phyloP scores from a whole-genome alignment of 2,797 vertebrate genomes.

The Chanos chanos region DNA sequence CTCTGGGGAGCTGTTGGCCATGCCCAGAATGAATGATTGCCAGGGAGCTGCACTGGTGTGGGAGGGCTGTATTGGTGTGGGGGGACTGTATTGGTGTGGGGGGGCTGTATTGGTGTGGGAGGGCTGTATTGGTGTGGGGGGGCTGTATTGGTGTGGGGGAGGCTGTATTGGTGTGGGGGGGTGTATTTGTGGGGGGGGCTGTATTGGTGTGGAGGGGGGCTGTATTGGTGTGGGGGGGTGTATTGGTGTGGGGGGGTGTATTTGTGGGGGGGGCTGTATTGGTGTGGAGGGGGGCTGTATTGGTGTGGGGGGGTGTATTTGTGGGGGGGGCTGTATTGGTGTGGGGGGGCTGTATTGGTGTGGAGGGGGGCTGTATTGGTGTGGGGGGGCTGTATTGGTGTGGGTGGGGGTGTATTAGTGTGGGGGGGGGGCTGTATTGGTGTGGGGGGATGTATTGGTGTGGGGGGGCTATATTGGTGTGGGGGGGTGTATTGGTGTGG shows the following conservation, averaged over 20 bases:
- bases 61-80: conserved; percentile 1
- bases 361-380: conserved; percentile 28
- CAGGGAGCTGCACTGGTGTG: conserved; percentile 19
- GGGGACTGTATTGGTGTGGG: background rate
- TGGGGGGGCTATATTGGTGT: too few species aligned
- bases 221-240: background rate
- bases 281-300: background rate
- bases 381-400: conserved; percentile 21
- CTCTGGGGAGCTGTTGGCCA: conserved; percentile 19
- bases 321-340: conserved; percentile 18
- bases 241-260: conserved; percentile 4
- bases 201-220: conserved; percentile 14
- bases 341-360: background rate
- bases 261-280: conserved; percentile 23
- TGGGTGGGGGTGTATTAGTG: background rate
- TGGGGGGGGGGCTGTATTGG: too few species aligned
- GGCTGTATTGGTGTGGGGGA: too few species aligned
- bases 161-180: conserved; percentile 6
- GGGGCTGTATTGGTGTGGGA: too few species aligned
- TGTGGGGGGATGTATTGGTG: too few species aligned
- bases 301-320: conserved; percentile 4
- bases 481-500: background rate
- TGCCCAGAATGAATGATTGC: conserved; percentile 35
- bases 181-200: too few species aligned
- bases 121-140: too few species aligned